A percentile compares a stretch with the other conserved stretches of the same genome.
Conservation (phyloP, 2,888 invertebrate species). For the Athalia circularis region DNA sequence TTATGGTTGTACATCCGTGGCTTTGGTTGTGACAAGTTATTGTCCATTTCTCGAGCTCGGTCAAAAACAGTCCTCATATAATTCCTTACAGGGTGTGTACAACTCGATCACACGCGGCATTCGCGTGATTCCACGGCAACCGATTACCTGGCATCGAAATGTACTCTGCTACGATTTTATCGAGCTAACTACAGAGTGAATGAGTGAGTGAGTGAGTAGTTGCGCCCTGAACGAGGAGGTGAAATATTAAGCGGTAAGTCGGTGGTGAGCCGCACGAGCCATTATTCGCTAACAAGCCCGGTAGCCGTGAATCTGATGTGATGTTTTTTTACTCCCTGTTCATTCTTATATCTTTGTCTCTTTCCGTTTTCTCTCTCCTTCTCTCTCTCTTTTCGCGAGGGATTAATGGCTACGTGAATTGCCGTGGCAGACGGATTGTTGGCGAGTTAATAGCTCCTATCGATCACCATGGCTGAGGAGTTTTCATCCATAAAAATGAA, state of each 20-base stretch:
- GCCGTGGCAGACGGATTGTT: conserved; percentile 1
- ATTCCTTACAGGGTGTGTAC: too few relatives aligned
- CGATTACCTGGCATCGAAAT: too few relatives aligned
- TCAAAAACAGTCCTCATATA: too few relatives aligned
- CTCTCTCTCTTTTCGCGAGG: not conserved
- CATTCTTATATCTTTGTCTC: too few relatives aligned
- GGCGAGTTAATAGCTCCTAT: conserved; percentile 5
- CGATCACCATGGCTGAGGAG: not conserved
- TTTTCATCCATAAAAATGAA: not conserved
- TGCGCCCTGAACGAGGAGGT: conserved; percentile 24
- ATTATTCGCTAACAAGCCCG: conserved; percentile 16
- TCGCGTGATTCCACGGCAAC: too few relatives aligned
- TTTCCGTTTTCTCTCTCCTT: not conserved
- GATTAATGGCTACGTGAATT: conserved; percentile 21
- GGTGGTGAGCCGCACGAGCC: not conserved
- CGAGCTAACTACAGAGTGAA: too few relatives aligned
- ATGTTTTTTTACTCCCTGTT: not conserved
- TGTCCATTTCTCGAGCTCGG: too few relatives aligned
- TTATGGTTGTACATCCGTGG: too few relatives aligned
- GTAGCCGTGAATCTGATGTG: conserved; percentile 23
- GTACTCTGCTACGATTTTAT: too few relatives aligned
- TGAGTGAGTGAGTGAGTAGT: conserved; percentile 10
- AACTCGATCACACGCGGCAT: too few relatives aligned
- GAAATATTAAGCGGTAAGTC: conserved; percentile 21
- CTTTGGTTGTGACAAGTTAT: too few relatives aligned